Evolutionary conservation across 1,140 invertebrate species (phyloP), one percentile per base, ranked within the genome.

Genomic region (Microplitis mediator): DNA sequence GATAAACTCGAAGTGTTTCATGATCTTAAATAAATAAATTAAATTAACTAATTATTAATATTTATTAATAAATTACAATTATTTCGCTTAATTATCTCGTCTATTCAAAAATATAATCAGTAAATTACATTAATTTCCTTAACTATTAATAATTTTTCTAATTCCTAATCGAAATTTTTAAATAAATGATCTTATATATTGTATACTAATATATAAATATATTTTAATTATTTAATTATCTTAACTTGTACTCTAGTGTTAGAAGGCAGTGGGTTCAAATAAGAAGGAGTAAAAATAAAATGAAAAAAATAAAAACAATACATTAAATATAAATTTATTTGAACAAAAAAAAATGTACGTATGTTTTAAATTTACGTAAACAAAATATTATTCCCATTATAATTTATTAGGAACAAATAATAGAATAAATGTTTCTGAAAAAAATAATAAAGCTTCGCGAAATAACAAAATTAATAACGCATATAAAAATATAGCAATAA

Each of bases 401-500:
- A 45, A 45, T 9, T 45, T n/a, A 45, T 36, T 14, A 23, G n/a
- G 36, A 62, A 64, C 13, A 39, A 34, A 64, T 14, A 64, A 36
- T 61, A 31, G 4, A 14, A 36, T 64, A 45, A 14, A 64, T 64
- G 14, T 13, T 36, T 64, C n/a, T 64, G 62, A 16, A 64, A 14
- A 64, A 64, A 32, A 32, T 23, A 68, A 45, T 45, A 45, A 45
- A 45, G 39, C 39, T 45, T 45, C 11, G n/a, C 45, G 13, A 51
- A 14, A 58, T 4, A 58, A 62, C 56, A 74, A 61, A 67, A 71
- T 50, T 31, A 54, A 65, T 65, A 71, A 64, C n/a, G 62, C 63
- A 58, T 64, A 32, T 9, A 50, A 61, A 23, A 72, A 32, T 67
- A 5, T 13, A 51, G 60, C 11, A 52, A 64, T n/a, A 64, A 23